These are phyloP conservation scores for Nephrocerus scutellatus DNA, from an alignment of 2,888 invertebrate species.

Conservation along the genomic window DNA sequence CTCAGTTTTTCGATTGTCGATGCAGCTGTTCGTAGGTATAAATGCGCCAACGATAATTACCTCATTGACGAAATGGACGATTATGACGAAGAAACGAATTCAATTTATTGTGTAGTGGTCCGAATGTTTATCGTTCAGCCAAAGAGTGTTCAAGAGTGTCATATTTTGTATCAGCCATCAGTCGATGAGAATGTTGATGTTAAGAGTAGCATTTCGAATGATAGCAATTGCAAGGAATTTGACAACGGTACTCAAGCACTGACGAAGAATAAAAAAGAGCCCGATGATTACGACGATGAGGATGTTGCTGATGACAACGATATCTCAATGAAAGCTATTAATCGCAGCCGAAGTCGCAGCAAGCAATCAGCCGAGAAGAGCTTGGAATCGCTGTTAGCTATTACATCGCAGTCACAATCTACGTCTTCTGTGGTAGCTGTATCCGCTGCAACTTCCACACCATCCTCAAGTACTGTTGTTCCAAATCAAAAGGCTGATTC, in stretches of 20 bases:
- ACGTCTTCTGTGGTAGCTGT: slow-evolving; percentile 29
- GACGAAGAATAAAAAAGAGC: slow-evolving; percentile 9
- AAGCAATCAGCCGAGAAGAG: slow-evolving; percentile 25
- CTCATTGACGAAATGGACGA: slow-evolving; percentile 55
- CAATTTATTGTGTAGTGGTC: slow-evolving; percentile 50
- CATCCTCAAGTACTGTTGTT: slow-evolving; percentile 29
- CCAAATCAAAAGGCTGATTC: slow-evolving; percentile 29
- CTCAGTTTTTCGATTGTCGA: slow-evolving; percentile 83
- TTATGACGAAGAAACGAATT: slow-evolving; percentile 53
- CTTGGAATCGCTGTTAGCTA: slow-evolving; percentile 34
- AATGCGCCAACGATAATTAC: slow-evolving; percentile 47
- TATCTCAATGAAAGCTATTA: slow-evolving; percentile 19
- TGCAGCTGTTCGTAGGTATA: slow-evolving; percentile 55
- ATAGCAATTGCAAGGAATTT: slow-evolving; percentile 10
- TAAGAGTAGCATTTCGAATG: slow-evolving; percentile 30
- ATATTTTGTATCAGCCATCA: slow-evolving; percentile 52
- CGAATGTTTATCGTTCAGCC: slow-evolving; percentile 76
- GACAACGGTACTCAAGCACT: neutral
- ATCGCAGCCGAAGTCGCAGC: slow-evolving; percentile 1
- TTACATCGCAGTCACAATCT: slow-evolving; percentile 12
- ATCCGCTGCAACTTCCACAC: slow-evolving; percentile 29
- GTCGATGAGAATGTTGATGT: slow-evolving; percentile 34
- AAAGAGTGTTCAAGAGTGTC: slow-evolving; percentile 80
- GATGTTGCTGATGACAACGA: slow-evolving; percentile 5
- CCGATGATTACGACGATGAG: slow-evolving; percentile 6